Conservation (phyloP, 1,140 invertebrate species). For the Reticulitermes speratus region DNA sequence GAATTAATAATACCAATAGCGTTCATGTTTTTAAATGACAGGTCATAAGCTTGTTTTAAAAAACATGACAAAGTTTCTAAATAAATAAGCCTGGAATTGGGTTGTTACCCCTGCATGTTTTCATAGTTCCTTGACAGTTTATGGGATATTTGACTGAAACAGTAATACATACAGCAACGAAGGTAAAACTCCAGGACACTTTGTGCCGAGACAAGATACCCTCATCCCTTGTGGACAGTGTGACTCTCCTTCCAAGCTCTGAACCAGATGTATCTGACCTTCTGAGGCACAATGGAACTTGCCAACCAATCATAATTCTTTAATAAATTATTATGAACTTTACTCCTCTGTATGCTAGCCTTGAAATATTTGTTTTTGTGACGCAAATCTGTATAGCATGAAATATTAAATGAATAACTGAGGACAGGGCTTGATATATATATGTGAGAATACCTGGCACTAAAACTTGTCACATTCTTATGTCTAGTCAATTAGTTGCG, state of each 20-base stretch:
- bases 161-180: slow-evolving; percentile 1
- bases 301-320: neutral
- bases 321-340: neutral
- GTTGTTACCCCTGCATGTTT: neutral
- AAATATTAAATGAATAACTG: too few relatives aligned
- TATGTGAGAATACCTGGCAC: too few relatives aligned
- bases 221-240: neutral
- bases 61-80: neutral
- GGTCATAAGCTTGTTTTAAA: slow-evolving; percentile 8
- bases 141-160: neutral
- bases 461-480: too few relatives aligned
- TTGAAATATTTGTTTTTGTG: too few relatives aligned
- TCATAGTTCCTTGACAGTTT: slow-evolving; percentile 15
- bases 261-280: too few relatives aligned
- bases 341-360: neutral
- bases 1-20: neutral
- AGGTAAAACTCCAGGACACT: slow-evolving; percentile 4
- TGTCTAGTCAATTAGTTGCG: too few relatives aligned
- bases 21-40: slow-evolving; percentile 7
- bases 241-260: neutral
- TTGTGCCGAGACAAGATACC: neutral
- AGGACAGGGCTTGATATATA: too few relatives aligned
- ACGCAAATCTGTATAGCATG: too few relatives aligned
- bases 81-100: neutral
- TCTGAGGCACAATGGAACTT: neutral